Base-by-base conservation (phyloP, 2,113 vertebrate species). In the Daboia siamensis region DNA sequence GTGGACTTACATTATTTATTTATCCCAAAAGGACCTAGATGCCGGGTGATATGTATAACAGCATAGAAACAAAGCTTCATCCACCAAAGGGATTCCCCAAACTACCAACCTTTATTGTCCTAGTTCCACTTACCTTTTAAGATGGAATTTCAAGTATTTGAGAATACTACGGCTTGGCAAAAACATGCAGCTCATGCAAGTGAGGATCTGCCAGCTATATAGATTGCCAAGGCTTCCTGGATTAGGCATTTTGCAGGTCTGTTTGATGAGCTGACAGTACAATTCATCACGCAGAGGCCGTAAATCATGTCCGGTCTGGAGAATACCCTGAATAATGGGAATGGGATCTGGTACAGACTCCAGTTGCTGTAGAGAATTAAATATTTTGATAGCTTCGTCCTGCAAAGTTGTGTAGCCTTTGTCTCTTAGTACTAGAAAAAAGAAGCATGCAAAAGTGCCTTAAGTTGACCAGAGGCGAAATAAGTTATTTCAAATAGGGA, bases 211-310 rank as follows among this genome's bases (percentile, higher is more conserved):
- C 99, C 99, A 99, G 90, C 97, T 98, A 61, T 98, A 98, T 8
- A 99, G 98, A 97, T 99, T 98, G 10, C 98, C 98, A 0, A 92
- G 89, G 0, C 98, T 97, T 33, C 98, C 97, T 0, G 99, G 98
- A 15, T 98, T 98, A 0, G 98, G 98, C 52, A 98, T 97, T 56
- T 98, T 97, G 8, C 97, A 98, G 39, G 99, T 99, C 98, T 99
- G 99, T 80, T 99, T 99, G 96, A 99, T 97, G 86, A 99, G 98
- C 96, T 99, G 99, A 92, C 99, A 99, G 97, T 99, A 99, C 33
- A 99, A 97, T 96, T 99, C 99, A 64, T 99, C 99, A 39, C 99
- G 97, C 89, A 99, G 98, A 0, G 98, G 98, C 48, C 98, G 97
- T 23, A 99, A 98, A 96, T 99, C 99, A 17, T 98, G 99, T 33